These are phyloP conservation scores for Agelas oroides DNA, from an alignment of 37 sponge, comb jelly and placozoan species.

Conservation along the genomic window DNA sequence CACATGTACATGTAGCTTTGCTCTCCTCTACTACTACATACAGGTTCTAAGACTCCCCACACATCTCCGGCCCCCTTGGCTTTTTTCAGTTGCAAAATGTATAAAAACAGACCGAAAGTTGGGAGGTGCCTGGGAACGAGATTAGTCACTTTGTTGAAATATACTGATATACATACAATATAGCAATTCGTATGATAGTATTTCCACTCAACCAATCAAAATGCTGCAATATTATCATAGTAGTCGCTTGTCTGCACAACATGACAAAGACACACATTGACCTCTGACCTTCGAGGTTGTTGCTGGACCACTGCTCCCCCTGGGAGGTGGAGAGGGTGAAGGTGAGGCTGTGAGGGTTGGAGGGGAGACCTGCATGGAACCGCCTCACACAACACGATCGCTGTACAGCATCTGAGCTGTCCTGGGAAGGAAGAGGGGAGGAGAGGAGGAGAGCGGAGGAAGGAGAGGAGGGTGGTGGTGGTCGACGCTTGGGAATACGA, in stretches of 20 bases:
- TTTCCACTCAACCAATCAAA: too few species aligned
- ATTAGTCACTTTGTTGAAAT: too few species aligned
- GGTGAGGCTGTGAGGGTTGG: neutral
- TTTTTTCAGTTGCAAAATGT: too few species aligned
- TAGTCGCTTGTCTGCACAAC: too few species aligned
- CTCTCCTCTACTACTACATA: too few species aligned
- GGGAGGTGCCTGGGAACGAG: too few species aligned
- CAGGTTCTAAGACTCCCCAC: too few species aligned
- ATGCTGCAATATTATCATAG: too few species aligned
- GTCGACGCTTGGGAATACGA: conserved; percentile 35
- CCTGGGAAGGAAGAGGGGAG: neutral
- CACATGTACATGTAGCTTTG: neutral
- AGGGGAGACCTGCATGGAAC: neutral
- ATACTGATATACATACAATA: too few species aligned
- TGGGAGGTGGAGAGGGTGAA: conserved; percentile 16
- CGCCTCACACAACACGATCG: conserved; percentile 5
- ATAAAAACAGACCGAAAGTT: too few species aligned
- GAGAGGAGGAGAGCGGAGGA: neutral
- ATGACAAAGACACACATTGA: neutral
- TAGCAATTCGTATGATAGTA: too few species aligned
- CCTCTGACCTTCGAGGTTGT: conserved; percentile 36
- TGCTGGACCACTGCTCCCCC: conserved; percentile 32
- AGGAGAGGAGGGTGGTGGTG: neutral
- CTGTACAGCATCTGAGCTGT: conserved; percentile 25
- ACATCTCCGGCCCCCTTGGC: too few species aligned